A percentile compares a stretch with the other conserved stretches of the same genome.
Conservation (phyloP, 2,113 vertebrate species). For the Xenopus borealis region DNA sequence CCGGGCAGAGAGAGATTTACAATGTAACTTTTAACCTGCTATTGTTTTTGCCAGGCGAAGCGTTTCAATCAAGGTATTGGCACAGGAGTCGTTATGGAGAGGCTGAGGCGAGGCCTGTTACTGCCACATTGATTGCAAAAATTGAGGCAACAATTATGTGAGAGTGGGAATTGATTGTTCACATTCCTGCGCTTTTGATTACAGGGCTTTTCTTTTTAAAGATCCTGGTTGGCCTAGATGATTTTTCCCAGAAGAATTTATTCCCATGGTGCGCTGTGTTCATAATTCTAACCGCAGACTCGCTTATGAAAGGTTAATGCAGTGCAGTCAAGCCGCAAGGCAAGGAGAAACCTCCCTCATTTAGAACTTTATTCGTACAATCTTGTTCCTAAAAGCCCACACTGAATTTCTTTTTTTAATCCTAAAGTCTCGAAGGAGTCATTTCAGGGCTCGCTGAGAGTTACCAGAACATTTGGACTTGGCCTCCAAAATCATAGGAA, state of each 20-base stretch:
- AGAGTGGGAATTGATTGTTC: slow-evolving; percentile 42
- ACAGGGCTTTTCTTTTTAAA: slow-evolving; percentile 16
- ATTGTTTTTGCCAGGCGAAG: slow-evolving; percentile 12
- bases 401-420: no score
- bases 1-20: not conserved
- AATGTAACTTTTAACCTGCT: slow-evolving; percentile 11
- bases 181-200: slow-evolving; percentile 32
- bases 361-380: no score
- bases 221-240: not conserved
- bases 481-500: no score
- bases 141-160: slow-evolving; percentile 41
- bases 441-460: no score
- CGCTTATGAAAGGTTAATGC: no score
- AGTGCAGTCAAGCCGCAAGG: no score
- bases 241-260: slow-evolving; percentile 18
- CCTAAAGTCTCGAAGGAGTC: no score
- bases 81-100: not conserved
- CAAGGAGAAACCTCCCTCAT: no score
- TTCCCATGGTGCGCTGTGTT: not conserved
- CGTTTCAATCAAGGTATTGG: slow-evolving; percentile 39
- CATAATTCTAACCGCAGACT: no score
- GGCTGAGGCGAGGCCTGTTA: slow-evolving; percentile 31
- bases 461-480: no score
- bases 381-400: no score
- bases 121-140: slow-evolving; percentile 38